phyloP scores from a whole-genome alignment of 2,113 vertebrate species.

The Pluvianellus socialis region DNA sequence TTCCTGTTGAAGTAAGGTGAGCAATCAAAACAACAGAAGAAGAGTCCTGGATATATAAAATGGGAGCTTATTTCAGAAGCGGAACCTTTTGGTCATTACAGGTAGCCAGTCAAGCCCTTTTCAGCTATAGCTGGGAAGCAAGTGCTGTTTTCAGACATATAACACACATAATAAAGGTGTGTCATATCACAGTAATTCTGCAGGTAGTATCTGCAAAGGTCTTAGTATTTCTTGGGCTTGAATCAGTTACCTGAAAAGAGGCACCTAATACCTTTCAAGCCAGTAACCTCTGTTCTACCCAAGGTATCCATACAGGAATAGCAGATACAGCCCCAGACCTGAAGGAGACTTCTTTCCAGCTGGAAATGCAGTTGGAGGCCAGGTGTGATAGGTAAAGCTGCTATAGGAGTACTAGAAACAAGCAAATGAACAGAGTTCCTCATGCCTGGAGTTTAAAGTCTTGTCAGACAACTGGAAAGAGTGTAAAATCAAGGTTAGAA shows the following conservation, averaged over 20 bases:
- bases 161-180: background rate
- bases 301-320: background rate
- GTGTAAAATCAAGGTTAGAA: background rate
- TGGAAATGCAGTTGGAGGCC: background rate
- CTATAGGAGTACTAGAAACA: background rate
- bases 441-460: background rate
- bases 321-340: background rate
- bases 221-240: background rate
- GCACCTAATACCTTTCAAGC: background rate
- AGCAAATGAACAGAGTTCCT: background rate
- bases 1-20: background rate
- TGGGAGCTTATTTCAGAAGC: background rate
- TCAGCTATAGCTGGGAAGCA: background rate
- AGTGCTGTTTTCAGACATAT: background rate
- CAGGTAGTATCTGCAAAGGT: background rate
- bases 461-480: background rate
- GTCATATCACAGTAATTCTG: background rate
- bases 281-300: background rate
- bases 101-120: background rate
- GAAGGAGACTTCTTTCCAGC: background rate
- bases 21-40: background rate
- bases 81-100: background rate
- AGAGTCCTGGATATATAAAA: background rate
- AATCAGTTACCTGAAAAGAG: background rate
- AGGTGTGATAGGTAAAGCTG: background rate